Conservation (phyloP, 37 sponge, comb jelly and placozoan species). For the Chondrosia reniformis region DNA sequence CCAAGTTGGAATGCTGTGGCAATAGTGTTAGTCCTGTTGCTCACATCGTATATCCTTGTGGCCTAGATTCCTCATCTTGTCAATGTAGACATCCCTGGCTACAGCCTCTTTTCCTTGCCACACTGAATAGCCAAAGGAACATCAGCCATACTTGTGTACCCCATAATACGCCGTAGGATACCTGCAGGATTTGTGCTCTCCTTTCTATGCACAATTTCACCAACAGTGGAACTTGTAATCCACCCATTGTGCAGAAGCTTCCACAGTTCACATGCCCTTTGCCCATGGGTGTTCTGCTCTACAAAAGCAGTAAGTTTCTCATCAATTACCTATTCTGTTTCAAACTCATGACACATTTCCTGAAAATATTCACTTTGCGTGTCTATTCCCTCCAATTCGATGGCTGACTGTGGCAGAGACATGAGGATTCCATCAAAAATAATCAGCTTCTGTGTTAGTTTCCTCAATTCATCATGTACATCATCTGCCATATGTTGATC, state of each 20-base stretch:
- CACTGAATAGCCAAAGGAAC: not conserved
- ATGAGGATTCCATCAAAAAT: not conserved
- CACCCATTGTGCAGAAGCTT: slow-evolving; percentile 2
- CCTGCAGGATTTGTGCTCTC: slow-evolving; percentile 8
- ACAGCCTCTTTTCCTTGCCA: not conserved
- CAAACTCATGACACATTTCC: not conserved
- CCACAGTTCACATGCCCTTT: not conserved
- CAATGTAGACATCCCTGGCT: not conserved
- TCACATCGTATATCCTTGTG: not conserved
- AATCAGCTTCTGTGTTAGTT: not conserved
- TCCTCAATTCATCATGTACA: not conserved
- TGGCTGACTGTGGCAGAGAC: not conserved
- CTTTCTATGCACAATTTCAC: slow-evolving; percentile 1
- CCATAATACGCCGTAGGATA: slow-evolving; percentile 15
- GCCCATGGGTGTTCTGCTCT: slow-evolving; percentile 7
- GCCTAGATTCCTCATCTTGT: not conserved
- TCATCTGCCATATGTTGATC: not conserved
- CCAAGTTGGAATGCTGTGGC: not conserved
- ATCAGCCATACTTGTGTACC: not conserved
- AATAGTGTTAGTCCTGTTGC: slow-evolving; percentile 2
- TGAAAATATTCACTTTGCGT: slow-evolving; percentile 7
- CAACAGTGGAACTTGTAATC: not conserved
- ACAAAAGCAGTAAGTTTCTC: not conserved
- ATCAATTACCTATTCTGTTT: not conserved
- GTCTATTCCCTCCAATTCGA: slow-evolving; percentile 5